phyloP scores from a whole-genome alignment of 2,797 vertebrate species.

The Hyperoplus immaculatus region DNA sequence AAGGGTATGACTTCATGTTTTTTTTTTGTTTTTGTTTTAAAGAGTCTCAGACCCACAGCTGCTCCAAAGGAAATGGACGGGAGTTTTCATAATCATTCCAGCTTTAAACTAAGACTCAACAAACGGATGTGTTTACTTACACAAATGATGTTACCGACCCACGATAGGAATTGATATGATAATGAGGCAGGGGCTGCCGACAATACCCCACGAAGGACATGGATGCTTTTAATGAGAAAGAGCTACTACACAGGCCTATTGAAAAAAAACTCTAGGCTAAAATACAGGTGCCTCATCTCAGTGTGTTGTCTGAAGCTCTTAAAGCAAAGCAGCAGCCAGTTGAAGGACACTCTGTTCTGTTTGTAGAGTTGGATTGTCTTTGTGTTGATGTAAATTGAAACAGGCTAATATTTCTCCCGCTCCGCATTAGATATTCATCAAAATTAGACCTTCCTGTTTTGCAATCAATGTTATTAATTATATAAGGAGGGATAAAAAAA shows the following conservation, averaged over 20 bases:
- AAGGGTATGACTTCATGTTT: conserved; percentile 92
- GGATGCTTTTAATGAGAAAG: conserved; percentile 68
- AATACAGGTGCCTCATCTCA: conserved; percentile 77
- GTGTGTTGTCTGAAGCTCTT: conserved; percentile 73
- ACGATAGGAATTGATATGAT: conserved; percentile 71
- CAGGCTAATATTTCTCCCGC: conserved; percentile 84
- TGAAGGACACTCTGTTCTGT: conserved; percentile 87
- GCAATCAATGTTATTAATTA: conserved; percentile 88
- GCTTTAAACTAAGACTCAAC: conserved; percentile 56
- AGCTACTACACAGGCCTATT: conserved; percentile 54
- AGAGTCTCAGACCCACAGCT: conserved; percentile 84
- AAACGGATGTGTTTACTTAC: conserved; percentile 70
- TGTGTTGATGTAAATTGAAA: conserved; percentile 88
- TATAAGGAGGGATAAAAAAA: conserved; percentile 69
- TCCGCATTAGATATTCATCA: conserved; percentile 88
- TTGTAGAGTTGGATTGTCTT: conserved; percentile 84
- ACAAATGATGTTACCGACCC: conserved; percentile 67
- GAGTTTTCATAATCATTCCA: conserved; percentile 57
- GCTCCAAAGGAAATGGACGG: conserved; percentile 83
- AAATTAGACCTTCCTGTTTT: conserved; percentile 87
- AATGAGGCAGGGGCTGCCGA: conserved; percentile 62
- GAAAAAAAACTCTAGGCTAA: conserved; percentile 43
- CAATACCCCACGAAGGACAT: conserved; percentile 60
- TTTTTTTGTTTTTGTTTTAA: conserved; percentile 90
- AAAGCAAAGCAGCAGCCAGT: conserved; percentile 65